Evolutionary conservation across 2,888 invertebrate genomes (phyloP), one percentile per base, ranked within the genome.

Genomic region (Patella depressa): DNA sequence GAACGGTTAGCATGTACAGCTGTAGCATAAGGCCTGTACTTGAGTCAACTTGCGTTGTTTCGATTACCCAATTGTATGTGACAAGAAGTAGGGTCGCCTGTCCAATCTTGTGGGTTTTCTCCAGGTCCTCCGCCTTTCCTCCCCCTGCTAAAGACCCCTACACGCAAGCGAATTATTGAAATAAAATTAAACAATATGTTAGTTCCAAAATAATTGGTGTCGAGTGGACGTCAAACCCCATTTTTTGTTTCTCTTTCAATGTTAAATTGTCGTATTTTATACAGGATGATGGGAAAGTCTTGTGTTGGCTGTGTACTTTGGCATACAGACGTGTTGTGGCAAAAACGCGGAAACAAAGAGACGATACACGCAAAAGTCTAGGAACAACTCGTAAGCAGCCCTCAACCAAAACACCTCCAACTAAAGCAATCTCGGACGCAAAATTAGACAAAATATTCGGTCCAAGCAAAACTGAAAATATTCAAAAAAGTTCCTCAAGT

Each of bases 261-360:
- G 19, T 12, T 17, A 14, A 45, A 45, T 9, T n/a, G 17, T 59
- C 17, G 24, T 73, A 71, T 80, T 69, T 34, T 55, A 93, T 93
- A 75, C 93, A 98, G 97, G 96, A 97, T 83, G 98, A 98, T 92
- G 98, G 98, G 5, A 98, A 98, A 92, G 93, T 97, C 79, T 93
- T 98, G 54, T 98, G 98, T 92, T 98, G 98, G 98, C 93, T 98
- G 79, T 98, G 98, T 92, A 97, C 97, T 19, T 94, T 97, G 86
- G 96, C 97, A 0, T 96, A 96, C 91, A 98, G 97, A 92, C 93
- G 98, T 85, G 97, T 98, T 0, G 92, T 98, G 88, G 96, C 96
- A 1, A 96, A 97, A 90, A 97, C 98, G 12, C 96, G 80, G 14
- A 85, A 86, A 73, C 77, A 84, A 73, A 83, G 86, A 45, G 86